Percentiles rank a stretch among this genome's conserved stretches.
These are phyloP conservation scores for Pomacea canaliculata DNA, from an alignment of 2,888 invertebrate genomes.

Conservation along the genomic window DNA sequence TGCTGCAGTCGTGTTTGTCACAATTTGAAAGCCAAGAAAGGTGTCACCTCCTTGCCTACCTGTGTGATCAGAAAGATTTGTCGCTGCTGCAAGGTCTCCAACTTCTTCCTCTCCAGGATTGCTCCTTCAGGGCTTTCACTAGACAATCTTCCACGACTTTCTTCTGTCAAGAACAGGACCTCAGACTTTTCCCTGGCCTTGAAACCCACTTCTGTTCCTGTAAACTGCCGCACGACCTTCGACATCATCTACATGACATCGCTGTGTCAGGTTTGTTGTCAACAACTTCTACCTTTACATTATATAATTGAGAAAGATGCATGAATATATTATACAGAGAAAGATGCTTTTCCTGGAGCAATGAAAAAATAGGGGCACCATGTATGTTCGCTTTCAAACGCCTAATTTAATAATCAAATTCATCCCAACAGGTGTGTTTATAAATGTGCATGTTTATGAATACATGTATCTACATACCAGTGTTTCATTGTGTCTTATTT, in stretches of 20 bases:
- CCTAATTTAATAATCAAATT: too few relatives aligned
- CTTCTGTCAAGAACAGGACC: not conserved
- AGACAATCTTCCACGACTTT: not conserved
- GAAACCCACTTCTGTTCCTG: conserved; percentile 3
- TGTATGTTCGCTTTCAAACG: too few relatives aligned
- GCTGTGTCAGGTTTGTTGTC: conserved; percentile 6
- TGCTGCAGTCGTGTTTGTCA: not conserved
- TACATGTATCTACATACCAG: too few relatives aligned
- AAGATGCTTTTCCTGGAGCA: too few relatives aligned
- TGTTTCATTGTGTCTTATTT: not conserved
- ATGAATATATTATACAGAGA: too few relatives aligned
- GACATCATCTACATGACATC: conserved; percentile 4
- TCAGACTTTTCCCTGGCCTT: conserved; percentile 7
- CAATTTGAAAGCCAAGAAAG: not conserved
- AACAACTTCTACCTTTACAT: not conserved
- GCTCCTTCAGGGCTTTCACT: not conserved
- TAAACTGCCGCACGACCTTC: not conserved
- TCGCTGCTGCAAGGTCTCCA: not conserved
- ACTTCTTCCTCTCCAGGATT: not conserved
- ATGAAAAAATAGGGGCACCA: too few relatives aligned
- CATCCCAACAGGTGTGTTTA: too few relatives aligned
- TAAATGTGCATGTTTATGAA: too few relatives aligned
- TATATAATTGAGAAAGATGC: too few relatives aligned
- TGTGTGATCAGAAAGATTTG: not conserved
- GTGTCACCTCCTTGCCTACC: not conserved